Evolutionary conservation across 37 sponge, comb jelly and placozoan species (phyloP).

Genomic region (Geodia barretti): DNA sequence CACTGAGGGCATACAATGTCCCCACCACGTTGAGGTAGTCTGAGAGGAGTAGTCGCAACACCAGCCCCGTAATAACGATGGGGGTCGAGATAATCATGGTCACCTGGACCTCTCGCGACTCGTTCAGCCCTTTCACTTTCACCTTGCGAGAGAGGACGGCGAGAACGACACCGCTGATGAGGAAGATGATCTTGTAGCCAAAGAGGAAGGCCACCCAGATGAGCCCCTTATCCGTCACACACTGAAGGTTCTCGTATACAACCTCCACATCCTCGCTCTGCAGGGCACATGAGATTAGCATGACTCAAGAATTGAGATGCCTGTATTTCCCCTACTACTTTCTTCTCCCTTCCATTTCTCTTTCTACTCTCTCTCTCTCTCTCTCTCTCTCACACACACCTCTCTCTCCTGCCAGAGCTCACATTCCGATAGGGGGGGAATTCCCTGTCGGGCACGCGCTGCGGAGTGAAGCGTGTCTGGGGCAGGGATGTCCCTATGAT

Average conservation of each 20-base stretch:
- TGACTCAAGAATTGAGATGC: too few species aligned
- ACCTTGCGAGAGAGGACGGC: conserved; percentile 58
- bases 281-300: not conserved
- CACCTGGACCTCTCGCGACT: conserved; percentile 38
- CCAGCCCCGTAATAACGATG: conserved; percentile 15
- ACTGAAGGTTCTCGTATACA: not conserved
- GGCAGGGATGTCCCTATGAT: not conserved
- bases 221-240: not conserved
- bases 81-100: conserved; percentile 54
- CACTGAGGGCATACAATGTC: conserved; percentile 12
- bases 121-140: conserved; percentile 62
- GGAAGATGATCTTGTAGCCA: conserved; percentile 48
- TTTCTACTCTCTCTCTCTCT: not conserved
- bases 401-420: too few species aligned
- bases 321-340: too few species aligned
- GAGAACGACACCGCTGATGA: conserved; percentile 42
- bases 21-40: conserved; percentile 50
- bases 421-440: not conserved
- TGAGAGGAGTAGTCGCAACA: conserved; percentile 14
- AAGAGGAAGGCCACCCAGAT: conserved; percentile 1
- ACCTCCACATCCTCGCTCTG: not conserved
- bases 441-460: conserved; percentile 3
- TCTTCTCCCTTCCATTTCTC: not conserved
- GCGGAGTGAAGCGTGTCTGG: not conserved
- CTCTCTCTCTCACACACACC: not conserved